Conservation (phyloP, 2,113 vertebrate species). For the Xerus inauris region DNA sequence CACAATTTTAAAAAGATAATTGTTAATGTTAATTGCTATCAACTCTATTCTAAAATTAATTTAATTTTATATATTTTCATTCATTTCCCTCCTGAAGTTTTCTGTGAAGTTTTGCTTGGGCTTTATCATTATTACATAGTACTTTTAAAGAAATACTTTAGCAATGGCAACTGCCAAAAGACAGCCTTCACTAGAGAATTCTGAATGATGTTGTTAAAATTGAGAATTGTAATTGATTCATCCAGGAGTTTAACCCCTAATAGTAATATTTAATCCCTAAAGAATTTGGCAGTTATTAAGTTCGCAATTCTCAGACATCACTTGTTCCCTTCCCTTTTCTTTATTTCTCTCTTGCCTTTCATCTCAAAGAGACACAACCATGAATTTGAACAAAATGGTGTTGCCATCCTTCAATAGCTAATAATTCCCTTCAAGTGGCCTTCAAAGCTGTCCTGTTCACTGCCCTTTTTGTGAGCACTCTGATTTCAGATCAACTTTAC, state of each 20-base stretch:
- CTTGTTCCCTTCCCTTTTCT: not conserved
- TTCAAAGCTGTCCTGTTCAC: not conserved
- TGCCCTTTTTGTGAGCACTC: conserved; percentile 24
- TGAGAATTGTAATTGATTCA: not conserved
- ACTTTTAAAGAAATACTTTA: not conserved
- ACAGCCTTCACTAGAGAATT: not conserved
- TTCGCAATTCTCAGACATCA: not conserved
- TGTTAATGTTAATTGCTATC: not conserved
- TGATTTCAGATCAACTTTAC: conserved; percentile 59
- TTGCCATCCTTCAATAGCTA: not conserved
- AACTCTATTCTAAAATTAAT: conserved; percentile 32
- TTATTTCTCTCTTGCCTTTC: not conserved
- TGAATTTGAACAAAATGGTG: not conserved
- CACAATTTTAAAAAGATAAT: not conserved
- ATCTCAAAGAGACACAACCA: not conserved
- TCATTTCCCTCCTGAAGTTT: not conserved
- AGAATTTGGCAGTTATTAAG: not conserved
- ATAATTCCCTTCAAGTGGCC: conserved; percentile 9
- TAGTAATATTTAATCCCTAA: not conserved
- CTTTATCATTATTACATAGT: not conserved
- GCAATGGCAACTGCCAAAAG: not conserved
- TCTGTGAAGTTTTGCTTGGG: not conserved
- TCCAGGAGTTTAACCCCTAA: not conserved
- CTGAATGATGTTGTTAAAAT: not conserved
- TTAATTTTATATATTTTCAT: conserved; percentile 37